Evolutionary conservation across 2,113 vertebrate species (phyloP), one percentile per base, ranked within the genome.

Genomic region (Loxodonta africana): DNA sequence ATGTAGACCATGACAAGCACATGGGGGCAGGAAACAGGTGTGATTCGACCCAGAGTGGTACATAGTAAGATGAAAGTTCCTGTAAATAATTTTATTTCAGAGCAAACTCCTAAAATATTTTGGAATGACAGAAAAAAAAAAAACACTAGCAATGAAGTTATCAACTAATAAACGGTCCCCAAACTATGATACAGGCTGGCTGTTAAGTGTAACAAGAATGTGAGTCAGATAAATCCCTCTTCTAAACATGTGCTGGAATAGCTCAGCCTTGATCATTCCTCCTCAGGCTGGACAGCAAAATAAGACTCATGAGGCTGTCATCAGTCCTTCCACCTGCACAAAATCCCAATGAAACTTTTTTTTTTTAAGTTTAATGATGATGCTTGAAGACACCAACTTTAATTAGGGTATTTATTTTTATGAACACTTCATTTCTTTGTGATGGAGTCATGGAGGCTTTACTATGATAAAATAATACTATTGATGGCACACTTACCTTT

Each of bases 241-340:
- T 30, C 51, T 1, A 89, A 74, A 46, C 11, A 15, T 21, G 2
- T 44, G 8, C 26, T 12, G 26, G 83, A 37, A 41, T 53, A 41
- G 11, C 44, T 94, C 20, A 25, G 18, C 8, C 26, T 15, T 23
- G 62, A 73, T 1, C 17, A 11, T 25, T 26, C 14, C 6, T 23
- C 2, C 17, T 26, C 25, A 37, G 4, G 3, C 1, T 0, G 21
- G 21, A 28, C 0, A 57, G 21, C 14, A 7, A 33, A 53, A 37
- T 41, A 44, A 25, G 15, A 48, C 18, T 17, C 25, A 18, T 21
- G 44, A 57, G 2, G 44, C 10, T 6, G 46, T 2, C 21, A 1
- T 74, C 46, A 74, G n/a, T 23, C 5, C 37, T 53, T 5, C 5
- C 0, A 1, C 46, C n/a, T 74, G 9, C 30, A 76, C 57, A 88